Percentiles rank a stretch among this genome's conserved stretches.
These are phyloP conservation scores for Parnassius mnemosyne DNA, from an alignment of 2,888 invertebrate species.

Conservation along the genomic window DNA sequence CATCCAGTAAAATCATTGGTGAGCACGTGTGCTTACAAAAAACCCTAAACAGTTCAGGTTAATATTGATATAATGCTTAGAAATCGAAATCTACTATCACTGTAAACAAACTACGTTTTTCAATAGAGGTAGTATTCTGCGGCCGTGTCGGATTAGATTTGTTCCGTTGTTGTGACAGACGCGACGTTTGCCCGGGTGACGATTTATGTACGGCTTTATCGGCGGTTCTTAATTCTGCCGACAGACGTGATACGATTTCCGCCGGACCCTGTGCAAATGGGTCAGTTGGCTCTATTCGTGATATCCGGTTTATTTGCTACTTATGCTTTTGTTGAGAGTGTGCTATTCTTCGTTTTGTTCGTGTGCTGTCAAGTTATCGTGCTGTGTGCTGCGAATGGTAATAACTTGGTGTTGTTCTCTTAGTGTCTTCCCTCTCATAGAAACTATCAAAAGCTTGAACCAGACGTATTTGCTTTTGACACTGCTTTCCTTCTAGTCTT, in stretches of 20 bases:
- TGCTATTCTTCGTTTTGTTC: background rate
- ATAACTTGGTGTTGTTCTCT: too few species aligned
- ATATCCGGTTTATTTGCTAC: background rate
- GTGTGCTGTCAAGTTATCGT: background rate
- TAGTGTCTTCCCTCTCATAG: too few species aligned
- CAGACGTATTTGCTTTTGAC: too few species aligned
- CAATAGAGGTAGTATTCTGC: slow-evolving; percentile 53
- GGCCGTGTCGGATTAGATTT: slow-evolving; percentile 62
- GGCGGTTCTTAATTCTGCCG: slow-evolving; percentile 11
- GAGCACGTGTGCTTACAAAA: too few species aligned
- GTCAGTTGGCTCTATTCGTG: background rate
- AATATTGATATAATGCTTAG: too few species aligned
- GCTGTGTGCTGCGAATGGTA: too few species aligned
- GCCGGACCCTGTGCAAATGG: slow-evolving; percentile 20
- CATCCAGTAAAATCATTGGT: too few species aligned
- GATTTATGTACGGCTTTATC: slow-evolving; percentile 26
- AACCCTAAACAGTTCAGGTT: too few species aligned
- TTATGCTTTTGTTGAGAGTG: slow-evolving; percentile 8
- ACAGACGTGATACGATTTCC: slow-evolving; percentile 49
- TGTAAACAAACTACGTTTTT: slow-evolving; percentile 43
- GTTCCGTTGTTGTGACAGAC: slow-evolving; percentile 64
- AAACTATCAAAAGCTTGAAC: too few species aligned
- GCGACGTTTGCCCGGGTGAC: slow-evolving; percentile 22
- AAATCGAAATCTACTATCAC: slow-evolving; percentile 1
- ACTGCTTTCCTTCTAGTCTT: too few species aligned